These are phyloP conservation scores for Notarius lentiginosus DNA, from an alignment of 2,113 vertebrate species.

Conservation along the genomic window DNA sequence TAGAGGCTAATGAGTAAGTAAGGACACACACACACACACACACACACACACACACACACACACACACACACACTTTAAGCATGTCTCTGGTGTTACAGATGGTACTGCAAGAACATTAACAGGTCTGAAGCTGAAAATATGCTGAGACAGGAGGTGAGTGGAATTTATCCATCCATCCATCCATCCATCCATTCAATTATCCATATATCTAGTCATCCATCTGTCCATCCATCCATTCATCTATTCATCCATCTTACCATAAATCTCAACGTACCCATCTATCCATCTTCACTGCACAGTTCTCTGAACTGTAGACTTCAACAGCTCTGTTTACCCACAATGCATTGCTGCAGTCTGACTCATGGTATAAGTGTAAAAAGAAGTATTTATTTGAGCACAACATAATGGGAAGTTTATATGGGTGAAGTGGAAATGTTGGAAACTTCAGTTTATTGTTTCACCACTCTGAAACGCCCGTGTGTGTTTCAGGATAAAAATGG, in stretches of 20 bases:
- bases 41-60: neutral
- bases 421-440: neutral
- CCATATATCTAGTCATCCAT: neutral
- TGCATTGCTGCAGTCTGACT: neutral
- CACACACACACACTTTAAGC: neutral
- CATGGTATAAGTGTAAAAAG: neutral
- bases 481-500: slow-evolving; percentile 80
- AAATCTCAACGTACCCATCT: neutral
- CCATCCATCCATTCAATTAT: neutral
- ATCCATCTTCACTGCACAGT: neutral
- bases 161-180: neutral
- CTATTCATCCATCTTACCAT: neutral
- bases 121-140: slow-evolving; percentile 84
- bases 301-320: too few relatives aligned
- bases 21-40: neutral
- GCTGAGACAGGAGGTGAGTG: slow-evolving; percentile 79
- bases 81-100: slow-evolving; percentile 64
- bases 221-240: neutral
- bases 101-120: slow-evolving; percentile 85
- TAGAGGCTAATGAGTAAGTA: slow-evolving; percentile 84
- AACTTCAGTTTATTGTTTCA: neutral
- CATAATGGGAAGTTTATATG: neutral
- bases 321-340: neutral
- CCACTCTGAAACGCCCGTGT: neutral
- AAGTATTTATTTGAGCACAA: neutral